These are phyloP conservation scores for Sarcophaga variegata DNA, from an alignment of 2,888 invertebrate genomes.

Conservation along the genomic window DNA sequence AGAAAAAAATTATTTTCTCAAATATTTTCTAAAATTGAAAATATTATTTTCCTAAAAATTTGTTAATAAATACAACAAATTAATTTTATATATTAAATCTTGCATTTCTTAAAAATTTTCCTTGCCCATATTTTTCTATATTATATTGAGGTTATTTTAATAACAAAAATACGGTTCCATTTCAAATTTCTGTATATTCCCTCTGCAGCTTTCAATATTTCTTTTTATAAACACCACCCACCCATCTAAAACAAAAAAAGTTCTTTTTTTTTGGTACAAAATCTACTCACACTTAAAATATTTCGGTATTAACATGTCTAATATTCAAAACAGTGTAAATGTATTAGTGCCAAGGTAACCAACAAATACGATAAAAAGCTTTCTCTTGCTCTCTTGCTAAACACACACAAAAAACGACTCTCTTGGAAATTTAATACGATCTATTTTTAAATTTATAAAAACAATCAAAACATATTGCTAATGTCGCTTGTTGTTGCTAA, in stretches of 20 bases:
- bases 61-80: too few relatives aligned
- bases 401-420: conserved; percentile 28
- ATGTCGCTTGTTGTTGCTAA: conserved; percentile 46
- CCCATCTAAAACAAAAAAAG: neutral
- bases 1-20: too few relatives aligned
- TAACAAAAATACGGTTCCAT: too few relatives aligned
- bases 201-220: neutral
- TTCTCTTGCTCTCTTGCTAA: conserved; percentile 27
- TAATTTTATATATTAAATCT: too few relatives aligned
- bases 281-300: neutral
- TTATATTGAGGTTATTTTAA: too few relatives aligned
- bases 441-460: conserved; percentile 76
- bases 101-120: too few relatives aligned
- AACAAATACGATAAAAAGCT: conserved; percentile 25
- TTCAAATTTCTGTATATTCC: too few relatives aligned
- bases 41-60: too few relatives aligned
- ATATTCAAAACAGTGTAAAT: neutral
- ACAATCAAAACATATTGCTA: conserved; percentile 21
- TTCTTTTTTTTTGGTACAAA: neutral
- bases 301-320: neutral
- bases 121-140: too few relatives aligned
- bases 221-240: conserved; percentile 9
- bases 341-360: conserved; percentile 76
- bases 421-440: conserved; percentile 77
- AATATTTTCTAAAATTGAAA: too few relatives aligned